Evolutionary conservation across 2,888 invertebrate genomes (phyloP).

Genomic region (Lithosia quadra): DNA sequence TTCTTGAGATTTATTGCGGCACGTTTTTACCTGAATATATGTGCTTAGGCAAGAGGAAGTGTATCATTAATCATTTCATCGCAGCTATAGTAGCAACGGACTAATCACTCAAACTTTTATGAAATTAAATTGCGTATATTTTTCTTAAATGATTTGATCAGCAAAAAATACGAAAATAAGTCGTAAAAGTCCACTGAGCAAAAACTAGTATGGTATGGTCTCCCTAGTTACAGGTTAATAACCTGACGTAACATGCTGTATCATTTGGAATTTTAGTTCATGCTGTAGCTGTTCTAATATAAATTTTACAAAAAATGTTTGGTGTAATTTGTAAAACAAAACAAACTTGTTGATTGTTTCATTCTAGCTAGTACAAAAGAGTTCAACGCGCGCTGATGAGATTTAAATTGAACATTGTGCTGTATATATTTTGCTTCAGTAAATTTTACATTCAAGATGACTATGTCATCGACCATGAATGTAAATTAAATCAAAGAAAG

Average conservation of each 20-base stretch:
- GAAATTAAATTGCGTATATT: slow-evolving; percentile 41
- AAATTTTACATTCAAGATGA: slow-evolving; percentile 6
- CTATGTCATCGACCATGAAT: not conserved
- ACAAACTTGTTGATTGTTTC: slow-evolving; percentile 5
- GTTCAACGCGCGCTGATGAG: slow-evolving; percentile 20
- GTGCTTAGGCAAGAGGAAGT: slow-evolving; percentile 55
- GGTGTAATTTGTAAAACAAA: slow-evolving; percentile 9
- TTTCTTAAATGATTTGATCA: slow-evolving; percentile 41
- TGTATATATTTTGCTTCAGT: not conserved
- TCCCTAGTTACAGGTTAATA: slow-evolving; percentile 41
- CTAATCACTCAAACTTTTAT: slow-evolving; percentile 40
- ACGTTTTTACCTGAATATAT: slow-evolving; percentile 40
- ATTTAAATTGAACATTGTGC: slow-evolving; percentile 1
- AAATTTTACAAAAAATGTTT: slow-evolving; percentile 7
- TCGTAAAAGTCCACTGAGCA: slow-evolving; percentile 35
- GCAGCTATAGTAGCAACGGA: slow-evolving; percentile 38
- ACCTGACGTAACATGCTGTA: slow-evolving; percentile 37
- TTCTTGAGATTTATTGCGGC: slow-evolving; percentile 44
- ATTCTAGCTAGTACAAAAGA: slow-evolving; percentile 19
- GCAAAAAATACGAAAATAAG: slow-evolving; percentile 44
- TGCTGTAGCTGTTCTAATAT: slow-evolving; percentile 25
- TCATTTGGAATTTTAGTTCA: slow-evolving; percentile 29
- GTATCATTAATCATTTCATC: slow-evolving; percentile 59
- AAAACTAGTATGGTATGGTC: slow-evolving; percentile 30
- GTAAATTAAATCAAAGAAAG: not conserved